Evolutionary conservation across 1,140 invertebrate genomes (phyloP).

Genomic region (Lanistes nyassanus): DNA sequence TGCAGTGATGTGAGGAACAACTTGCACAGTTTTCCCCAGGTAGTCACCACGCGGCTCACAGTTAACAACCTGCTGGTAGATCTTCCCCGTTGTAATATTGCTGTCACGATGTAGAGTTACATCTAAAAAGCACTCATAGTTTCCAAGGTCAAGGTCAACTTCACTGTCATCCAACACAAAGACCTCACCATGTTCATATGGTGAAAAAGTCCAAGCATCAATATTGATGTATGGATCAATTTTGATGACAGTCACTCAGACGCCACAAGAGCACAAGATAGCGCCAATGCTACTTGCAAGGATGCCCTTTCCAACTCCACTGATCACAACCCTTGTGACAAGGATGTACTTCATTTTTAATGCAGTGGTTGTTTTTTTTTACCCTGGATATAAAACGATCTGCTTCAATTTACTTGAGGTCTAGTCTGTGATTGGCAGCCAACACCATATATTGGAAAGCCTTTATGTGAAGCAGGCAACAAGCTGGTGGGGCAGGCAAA

Average conservation of each 20-base stretch:
- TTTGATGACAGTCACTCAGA: slow-evolving; percentile 96
- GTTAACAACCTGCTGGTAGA: slow-evolving; percentile 95
- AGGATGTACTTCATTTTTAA: slow-evolving; percentile 95
- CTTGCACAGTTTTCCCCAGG: slow-evolving; percentile 98
- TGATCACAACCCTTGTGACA: slow-evolving; percentile 97
- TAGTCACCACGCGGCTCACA: slow-evolving; percentile 95
- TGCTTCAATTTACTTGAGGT: too few species aligned
- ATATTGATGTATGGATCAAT: slow-evolving; percentile 99
- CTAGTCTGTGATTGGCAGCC: too few species aligned
- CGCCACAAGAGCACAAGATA: slow-evolving; percentile 90
- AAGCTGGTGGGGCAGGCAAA: too few species aligned
- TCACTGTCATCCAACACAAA: slow-evolving; percentile 99
- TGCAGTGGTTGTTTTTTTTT: too few species aligned
- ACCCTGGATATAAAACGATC: too few species aligned
- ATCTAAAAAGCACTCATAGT: slow-evolving; percentile 98
- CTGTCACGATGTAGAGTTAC: slow-evolving; percentile 94
- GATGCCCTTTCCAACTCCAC: slow-evolving; percentile 97
- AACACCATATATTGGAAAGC: too few species aligned
- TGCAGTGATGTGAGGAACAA: slow-evolving; percentile 99
- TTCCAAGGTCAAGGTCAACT: slow-evolving; percentile 98
- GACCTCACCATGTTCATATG: slow-evolving; percentile 99
- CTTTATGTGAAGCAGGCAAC: too few species aligned
- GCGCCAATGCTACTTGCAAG: slow-evolving; percentile 96
- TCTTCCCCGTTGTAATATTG: slow-evolving; percentile 99
- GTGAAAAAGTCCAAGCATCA: slow-evolving; percentile 98